Conservation (phyloP, 2,888 invertebrate genomes). For the Lissonota sp. region DNA sequence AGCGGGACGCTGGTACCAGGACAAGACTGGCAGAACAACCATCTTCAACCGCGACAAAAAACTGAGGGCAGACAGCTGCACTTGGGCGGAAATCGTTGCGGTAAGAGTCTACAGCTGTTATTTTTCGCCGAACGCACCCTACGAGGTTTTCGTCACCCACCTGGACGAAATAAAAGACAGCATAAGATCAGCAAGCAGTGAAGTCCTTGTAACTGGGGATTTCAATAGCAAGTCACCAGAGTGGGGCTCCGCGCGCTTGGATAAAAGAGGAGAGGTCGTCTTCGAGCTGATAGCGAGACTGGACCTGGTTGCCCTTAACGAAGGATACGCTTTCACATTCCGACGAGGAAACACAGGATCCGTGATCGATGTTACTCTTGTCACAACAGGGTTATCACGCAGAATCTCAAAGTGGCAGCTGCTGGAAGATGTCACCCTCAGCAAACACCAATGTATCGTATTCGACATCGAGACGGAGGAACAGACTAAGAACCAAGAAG, state of each 20-base stretch:
- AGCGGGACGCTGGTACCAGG: constrained; percentile 26
- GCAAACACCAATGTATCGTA: no score
- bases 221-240: constrained; percentile 51
- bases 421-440: no score
- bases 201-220: not conserved
- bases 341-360: not conserved
- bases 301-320: not conserved
- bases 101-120: not conserved
- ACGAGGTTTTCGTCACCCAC: not conserved
- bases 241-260: not conserved
- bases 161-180: not conserved
- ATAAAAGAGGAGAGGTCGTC: not conserved
- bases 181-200: not conserved
- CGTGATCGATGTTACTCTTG: not conserved
- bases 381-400: no score
- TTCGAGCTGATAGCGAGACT: not conserved
- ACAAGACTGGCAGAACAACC: constrained; percentile 31
- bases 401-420: no score
- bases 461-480: no score
- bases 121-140: not conserved
- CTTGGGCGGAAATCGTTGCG: not conserved
- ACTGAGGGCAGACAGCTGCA: no score
- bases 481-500: no score
- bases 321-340: not conserved
- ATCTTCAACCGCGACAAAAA: constrained; percentile 17